A percentile compares a stretch with the other conserved stretches of the same genome.
These are phyloP conservation scores for Lepus timidus DNA, from an alignment of 2,113 vertebrate genomes.

Conservation along the genomic window DNA sequence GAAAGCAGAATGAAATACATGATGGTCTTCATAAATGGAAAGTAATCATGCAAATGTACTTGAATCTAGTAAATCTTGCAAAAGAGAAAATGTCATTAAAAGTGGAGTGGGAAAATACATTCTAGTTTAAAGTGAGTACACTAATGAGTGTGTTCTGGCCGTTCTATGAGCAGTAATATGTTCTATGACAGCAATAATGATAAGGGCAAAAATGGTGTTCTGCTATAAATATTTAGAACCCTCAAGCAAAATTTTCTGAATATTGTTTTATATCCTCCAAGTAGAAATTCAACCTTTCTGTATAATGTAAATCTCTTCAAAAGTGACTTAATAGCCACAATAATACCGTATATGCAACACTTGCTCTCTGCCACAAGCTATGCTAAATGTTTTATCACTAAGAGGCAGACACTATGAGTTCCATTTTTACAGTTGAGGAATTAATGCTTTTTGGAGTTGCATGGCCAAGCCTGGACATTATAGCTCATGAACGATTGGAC, in stretches of 20 bases:
- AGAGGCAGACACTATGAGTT: neutral
- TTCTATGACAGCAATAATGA: neutral
- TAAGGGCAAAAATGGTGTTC: neutral
- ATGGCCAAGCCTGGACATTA: rapidly evolving
- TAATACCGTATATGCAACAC: neutral
- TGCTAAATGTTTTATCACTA: rapidly evolving
- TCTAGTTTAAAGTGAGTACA: neutral
- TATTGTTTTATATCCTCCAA: neutral
- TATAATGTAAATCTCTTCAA: neutral
- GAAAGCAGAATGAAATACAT: neutral
- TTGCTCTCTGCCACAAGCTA: too few species aligned
- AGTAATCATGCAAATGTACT: neutral
- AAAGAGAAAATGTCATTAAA: neutral
- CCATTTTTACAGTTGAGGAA: neutral
- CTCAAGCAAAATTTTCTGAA: neutral
- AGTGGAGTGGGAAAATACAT: neutral
- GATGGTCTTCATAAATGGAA: neutral
- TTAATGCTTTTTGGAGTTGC: neutral
- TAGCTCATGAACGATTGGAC: neutral
- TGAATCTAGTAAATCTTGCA: neutral
- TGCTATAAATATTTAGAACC: neutral
- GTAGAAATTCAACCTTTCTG: neutral
- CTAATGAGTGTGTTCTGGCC: neutral
- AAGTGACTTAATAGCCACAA: neutral
- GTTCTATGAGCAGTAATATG: neutral